These are phyloP conservation scores for Boloria euphrosyne DNA, from an alignment of 2,888 invertebrate species.

Conservation along the genomic window DNA sequence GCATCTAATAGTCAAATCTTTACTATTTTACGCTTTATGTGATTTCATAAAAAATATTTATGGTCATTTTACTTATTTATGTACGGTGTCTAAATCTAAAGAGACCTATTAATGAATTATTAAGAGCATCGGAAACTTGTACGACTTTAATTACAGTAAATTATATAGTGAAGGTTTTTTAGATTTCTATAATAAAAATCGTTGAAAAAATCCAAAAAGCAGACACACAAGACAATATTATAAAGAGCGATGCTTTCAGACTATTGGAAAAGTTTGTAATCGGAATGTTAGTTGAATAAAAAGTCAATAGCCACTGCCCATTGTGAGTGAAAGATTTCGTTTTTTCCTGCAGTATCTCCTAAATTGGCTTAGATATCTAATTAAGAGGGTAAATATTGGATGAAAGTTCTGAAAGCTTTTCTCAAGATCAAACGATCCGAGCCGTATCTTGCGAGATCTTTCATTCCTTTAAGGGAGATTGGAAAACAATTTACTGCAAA, in stretches of 20 bases:
- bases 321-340: constrained; percentile 2
- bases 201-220: neutral
- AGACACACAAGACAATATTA: neutral
- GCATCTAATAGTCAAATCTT: too few species aligned
- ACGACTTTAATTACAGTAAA: too few species aligned
- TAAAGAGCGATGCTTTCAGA: neutral
- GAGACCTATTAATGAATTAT: too few species aligned
- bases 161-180: too few species aligned
- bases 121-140: too few species aligned
- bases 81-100: too few species aligned
- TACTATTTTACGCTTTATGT: too few species aligned
- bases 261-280: constrained; percentile 6
- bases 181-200: too few species aligned
- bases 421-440: constrained; percentile 25
- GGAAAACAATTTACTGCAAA: constrained; percentile 23
- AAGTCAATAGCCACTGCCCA: constrained; percentile 9
- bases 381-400: constrained; percentile 33
- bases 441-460: constrained; percentile 15
- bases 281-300: neutral
- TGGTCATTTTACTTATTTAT: too few species aligned
- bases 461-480: constrained; percentile 23
- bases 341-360: constrained; percentile 11
- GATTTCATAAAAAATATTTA: too few species aligned
- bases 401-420: constrained; percentile 25
- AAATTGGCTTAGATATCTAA: constrained; percentile 29